phyloP scores from a whole-genome alignment of 2,888 invertebrate species.

The Esperia sulphurella region DNA sequence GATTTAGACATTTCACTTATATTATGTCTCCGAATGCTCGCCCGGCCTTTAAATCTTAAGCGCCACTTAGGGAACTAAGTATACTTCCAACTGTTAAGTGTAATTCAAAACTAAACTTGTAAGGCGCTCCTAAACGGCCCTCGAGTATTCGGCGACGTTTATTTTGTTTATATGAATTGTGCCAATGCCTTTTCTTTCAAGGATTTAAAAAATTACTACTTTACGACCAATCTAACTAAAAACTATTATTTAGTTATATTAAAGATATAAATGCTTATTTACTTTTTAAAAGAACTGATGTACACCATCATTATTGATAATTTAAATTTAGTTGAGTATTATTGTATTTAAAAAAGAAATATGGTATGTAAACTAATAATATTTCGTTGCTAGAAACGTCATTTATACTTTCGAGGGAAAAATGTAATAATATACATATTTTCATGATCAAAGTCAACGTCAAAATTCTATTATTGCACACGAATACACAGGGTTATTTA shows the following conservation, averaged over 20 bases:
- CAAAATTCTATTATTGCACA: too few species aligned
- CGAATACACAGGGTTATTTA: too few species aligned
- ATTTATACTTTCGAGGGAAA: too few species aligned
- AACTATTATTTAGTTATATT: slow-evolving; percentile 14
- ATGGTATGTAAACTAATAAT: slow-evolving; percentile 3
- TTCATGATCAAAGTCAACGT: too few species aligned
- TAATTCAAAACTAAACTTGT: slow-evolving; percentile 16
- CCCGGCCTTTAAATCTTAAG: slow-evolving; percentile 7
- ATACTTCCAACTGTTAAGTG: not conserved
- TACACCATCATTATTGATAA: slow-evolving; percentile 45
- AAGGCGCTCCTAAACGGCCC: not conserved
- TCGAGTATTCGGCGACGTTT: not conserved
- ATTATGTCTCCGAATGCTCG: not conserved
- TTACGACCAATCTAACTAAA: slow-evolving; percentile 27
- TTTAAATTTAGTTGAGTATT: slow-evolving; percentile 66
- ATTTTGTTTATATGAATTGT: slow-evolving; percentile 19
- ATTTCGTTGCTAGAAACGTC: not conserved
- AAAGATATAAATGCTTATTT: slow-evolving; percentile 21
- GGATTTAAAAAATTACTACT: slow-evolving; percentile 14
- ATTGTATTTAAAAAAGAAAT: slow-evolving; percentile 36
- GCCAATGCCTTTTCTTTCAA: slow-evolving; percentile 44
- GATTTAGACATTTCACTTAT: not conserved
- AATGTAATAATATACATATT: too few species aligned
- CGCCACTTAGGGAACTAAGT: not conserved
- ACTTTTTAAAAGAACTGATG: slow-evolving; percentile 49